Conservation (phyloP, 2,113 vertebrate genomes). For the Collichthys lucidus region DNA sequence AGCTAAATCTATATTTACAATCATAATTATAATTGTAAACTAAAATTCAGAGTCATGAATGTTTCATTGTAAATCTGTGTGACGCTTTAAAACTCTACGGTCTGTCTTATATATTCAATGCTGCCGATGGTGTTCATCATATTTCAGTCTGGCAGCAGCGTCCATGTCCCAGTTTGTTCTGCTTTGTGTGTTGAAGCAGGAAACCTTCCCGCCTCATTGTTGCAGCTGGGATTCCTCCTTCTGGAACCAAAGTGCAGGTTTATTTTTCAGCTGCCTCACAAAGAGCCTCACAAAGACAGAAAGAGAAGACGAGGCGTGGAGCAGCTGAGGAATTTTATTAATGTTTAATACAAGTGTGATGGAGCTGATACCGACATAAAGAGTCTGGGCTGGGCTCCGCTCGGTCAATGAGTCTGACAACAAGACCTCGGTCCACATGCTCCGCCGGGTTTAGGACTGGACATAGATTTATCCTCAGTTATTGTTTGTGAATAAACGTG, state of each 20-base stretch:
- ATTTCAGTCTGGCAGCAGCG: slow-evolving; percentile 12
- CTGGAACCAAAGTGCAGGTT: slow-evolving; percentile 25
- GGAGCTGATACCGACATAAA: slow-evolving; percentile 23
- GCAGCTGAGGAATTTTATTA: neutral
- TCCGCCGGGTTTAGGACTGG: too few species aligned
- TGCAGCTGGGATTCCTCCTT: neutral
- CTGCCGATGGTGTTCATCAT: neutral
- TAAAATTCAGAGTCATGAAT: too few species aligned
- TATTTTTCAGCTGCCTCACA: neutral
- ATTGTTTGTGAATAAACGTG: neutral
- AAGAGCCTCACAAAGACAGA: slow-evolving; percentile 23
- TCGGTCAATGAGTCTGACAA: neutral
- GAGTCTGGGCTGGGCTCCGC: neutral
- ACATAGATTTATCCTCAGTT: neutral
- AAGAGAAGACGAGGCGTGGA: slow-evolving; percentile 1
- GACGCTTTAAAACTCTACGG: too few species aligned
- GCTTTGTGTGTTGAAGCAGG: neutral
- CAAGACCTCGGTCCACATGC: neutral
- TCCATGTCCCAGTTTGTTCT: neutral
- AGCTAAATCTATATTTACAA: too few species aligned
- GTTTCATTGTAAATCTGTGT: too few species aligned
- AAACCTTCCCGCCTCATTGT: slow-evolving; percentile 18
- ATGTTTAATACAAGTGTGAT: neutral
- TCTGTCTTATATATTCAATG: neutral
- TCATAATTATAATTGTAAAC: too few species aligned